Evolutionary conservation across 53 echinoderm and acorn worm species (phyloP), one percentile per base, ranked within the genome.

Genomic region (Pentamera pediparva): DNA sequence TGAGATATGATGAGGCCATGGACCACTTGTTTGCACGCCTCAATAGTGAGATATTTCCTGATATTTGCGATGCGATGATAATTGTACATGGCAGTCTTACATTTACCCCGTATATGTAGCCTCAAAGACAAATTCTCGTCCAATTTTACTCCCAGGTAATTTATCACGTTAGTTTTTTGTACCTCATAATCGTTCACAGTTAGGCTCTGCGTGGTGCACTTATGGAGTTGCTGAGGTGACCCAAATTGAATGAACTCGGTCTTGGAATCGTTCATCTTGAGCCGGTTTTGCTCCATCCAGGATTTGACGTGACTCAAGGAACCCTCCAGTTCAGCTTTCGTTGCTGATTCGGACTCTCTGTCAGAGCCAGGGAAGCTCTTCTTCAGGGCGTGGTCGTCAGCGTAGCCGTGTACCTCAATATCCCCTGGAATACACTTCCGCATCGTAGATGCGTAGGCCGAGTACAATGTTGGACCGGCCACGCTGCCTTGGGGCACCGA

Each of bases 401-500:
- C 52, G 25, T 52, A 35, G 26, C 61, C 61, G 27, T 35, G 61
- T 35, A 31, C 6, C 27, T 35, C n/a, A 27, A 61, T n/a, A 19
- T 18, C 20, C 18, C 26, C 25, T 6, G 39, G 39, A 40, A 65
- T 39, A 20, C 36, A 18, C 7, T 59, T 24, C 28, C 6, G 59
- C 36, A 62, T 21, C 6, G 37, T 62, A 32, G 30, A 30, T 2
- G 34, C 35, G 21, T 62, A 62, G 35, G n/a, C n/a, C 1, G 35
- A 35, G 21, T 35, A 62, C 19, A 62, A 4, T 5, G 32, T 37
- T 15, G 62, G 37, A 7, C 62, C 62, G 9, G 12, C 4, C n/a
- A 62, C 29, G n/a, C n/a, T 35, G 13, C 62, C 62, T n/a, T 62
- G 62, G 34, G 62, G 62, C 12, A 62, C 62, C 21, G 29, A 27